phyloP scores from a whole-genome alignment of 2,888 invertebrate species.

The Amphiduros pacificus region DNA sequence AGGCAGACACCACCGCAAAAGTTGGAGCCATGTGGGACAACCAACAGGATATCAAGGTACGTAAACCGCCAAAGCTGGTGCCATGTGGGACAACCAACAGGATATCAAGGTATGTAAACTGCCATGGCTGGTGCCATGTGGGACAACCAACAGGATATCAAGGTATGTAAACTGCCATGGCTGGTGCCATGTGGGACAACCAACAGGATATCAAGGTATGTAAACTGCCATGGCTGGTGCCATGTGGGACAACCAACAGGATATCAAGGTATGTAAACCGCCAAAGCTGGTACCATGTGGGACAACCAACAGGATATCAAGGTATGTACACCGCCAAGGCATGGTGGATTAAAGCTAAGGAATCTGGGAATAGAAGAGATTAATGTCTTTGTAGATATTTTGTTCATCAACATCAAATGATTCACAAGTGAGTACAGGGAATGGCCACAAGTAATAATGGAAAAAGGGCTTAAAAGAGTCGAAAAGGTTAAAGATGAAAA shows the following conservation, averaged over 20 bases:
- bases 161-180: conserved; percentile 65
- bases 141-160: conserved; percentile 95
- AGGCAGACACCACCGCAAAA: conserved; percentile 65
- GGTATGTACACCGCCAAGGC: too few relatives aligned
- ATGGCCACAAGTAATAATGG: too few relatives aligned
- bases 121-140: conserved; percentile 39
- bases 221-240: conserved; percentile 36
- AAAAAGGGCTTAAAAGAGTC: too few relatives aligned
- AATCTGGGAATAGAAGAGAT: too few relatives aligned
- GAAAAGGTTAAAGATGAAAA: too few relatives aligned
- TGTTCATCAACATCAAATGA: too few relatives aligned
- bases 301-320: too few relatives aligned
- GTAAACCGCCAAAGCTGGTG: background rate
- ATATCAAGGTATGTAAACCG: conserved; percentile 78
- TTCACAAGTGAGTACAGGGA: too few relatives aligned
- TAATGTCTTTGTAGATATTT: too few relatives aligned
- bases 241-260: conserved; percentile 81
- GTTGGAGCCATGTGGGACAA: conserved; percentile 68
- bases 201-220: conserved; percentile 80
- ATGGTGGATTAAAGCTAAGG: too few relatives aligned
- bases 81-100: conserved; percentile 60
- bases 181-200: background rate
- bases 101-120: conserved; percentile 74
- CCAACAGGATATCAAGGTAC: conserved; percentile 93
- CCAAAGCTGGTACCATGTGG: background rate